Evolutionary conservation across 2,888 invertebrate genomes (phyloP), one percentile per base, ranked within the genome.

Genomic region (Caenorhabditis plicata): DNA sequence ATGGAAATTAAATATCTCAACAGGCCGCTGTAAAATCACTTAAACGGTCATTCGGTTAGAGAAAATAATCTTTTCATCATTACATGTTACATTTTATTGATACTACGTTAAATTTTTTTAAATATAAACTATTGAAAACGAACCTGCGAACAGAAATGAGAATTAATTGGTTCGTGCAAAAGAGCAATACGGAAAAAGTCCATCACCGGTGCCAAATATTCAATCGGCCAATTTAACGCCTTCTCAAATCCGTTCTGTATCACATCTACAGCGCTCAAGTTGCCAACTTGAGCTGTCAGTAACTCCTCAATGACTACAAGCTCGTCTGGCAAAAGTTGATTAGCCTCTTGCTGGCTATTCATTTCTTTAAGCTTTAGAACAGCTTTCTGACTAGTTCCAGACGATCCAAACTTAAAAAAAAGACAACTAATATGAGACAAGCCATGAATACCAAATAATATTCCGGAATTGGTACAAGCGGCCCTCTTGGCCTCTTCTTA

Each of bases 101-200:
- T n/a, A n/a, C n/a, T n/a, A n/a, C n/a, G n/a, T n/a, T n/a, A n/a
- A n/a, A n/a, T n/a, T n/a, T n/a, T n/a, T n/a, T n/a, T n/a, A n/a
- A n/a, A n/a, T n/a, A n/a, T n/a, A n/a, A n/a, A n/a, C n/a, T n/a
- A n/a, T n/a, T n/a, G n/a, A n/a, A n/a, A n/a, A n/a, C n/a, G n/a
- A 9, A 22, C 23, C 23, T 19, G 7, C 5, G 2, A 5, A n/a
- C 60, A 60, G 19, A 60, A 60, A 15, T 60, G 50, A 4, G 45
- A 15, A 27, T 87, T 87, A 5, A 89, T 85, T 3, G 86, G 84
- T 74, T 87, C 86, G 64, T 88, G 87, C 39, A 90, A 87, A 32
- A 93, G 86, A 0, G 90, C 89, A 77, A 94, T 83, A 66, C 95
- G 86, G 13, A 91, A 86, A 4, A 94, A 84, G 80, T 96, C 95